Evolutionary conservation across 2,888 invertebrate genomes (phyloP).

Genomic region (Drosophila fulvimacula): DNA sequence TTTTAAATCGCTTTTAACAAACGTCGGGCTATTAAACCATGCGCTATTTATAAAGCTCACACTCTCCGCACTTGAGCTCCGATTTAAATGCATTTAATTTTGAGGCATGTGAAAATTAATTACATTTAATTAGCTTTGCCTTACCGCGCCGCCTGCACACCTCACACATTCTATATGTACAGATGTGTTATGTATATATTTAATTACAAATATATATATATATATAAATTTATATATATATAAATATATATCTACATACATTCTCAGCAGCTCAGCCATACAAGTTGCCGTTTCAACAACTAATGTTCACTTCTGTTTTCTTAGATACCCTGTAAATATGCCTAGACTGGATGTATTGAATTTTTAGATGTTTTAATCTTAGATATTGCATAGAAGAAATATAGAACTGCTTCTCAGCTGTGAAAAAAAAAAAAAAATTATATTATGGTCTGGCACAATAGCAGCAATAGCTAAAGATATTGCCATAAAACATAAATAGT

Average conservation of each 20-base stretch:
- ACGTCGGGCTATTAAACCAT: conserved; percentile 65
- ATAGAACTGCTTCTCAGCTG: neutral
- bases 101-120: conserved; percentile 78
- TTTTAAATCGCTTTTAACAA: conserved; percentile 75
- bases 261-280: conserved; percentile 20
- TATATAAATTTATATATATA: neutral
- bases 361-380: too few species aligned
- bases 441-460: neutral
- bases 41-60: conserved; percentile 70
- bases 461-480: neutral
- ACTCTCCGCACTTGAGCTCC: conserved; percentile 67
- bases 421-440: neutral
- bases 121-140: conserved; percentile 74
- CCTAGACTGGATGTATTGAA: neutral
- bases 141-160: conserved; percentile 1
- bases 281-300: conserved; percentile 62
- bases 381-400: neutral
- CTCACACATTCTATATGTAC: neutral
- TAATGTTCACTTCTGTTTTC: conserved; percentile 20
- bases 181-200: neutral
- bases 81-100: conserved; percentile 78
- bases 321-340: conserved; percentile 12
- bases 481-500: neutral
- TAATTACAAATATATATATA: neutral
- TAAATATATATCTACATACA: neutral